Percentiles rank a stretch among this genome's conserved stretches.
Conservation (phyloP, 2,888 invertebrate species). For the Archaeoteleia sp. region DNA sequence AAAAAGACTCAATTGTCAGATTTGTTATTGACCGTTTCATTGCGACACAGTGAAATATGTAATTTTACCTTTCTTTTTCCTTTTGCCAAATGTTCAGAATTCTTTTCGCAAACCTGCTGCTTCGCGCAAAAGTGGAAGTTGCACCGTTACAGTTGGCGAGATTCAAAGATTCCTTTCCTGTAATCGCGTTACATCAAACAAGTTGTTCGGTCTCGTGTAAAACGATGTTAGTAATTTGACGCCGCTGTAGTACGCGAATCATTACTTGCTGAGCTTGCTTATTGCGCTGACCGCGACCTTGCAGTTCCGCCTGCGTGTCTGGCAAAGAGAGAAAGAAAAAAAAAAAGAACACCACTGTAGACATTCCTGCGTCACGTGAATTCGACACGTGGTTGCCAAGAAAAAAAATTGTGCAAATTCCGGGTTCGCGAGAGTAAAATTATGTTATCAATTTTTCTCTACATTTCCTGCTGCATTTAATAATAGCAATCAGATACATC, state of each 20-base stretch:
- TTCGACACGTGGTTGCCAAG: too few species aligned
- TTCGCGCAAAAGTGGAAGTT: constrained; percentile 30
- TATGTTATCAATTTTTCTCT: too few species aligned
- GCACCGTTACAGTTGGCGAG: constrained; percentile 1
- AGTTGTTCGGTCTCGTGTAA: constrained; percentile 16
- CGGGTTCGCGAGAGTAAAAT: too few species aligned
- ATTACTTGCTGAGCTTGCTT: constrained; percentile 48
- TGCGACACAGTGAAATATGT: constrained; percentile 5
- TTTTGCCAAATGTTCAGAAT: constrained; percentile 5
- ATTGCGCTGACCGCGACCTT: constrained; percentile 48
- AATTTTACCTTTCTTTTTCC: constrained; percentile 13
- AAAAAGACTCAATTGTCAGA: too few species aligned
- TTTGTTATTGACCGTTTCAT: constrained; percentile 7
- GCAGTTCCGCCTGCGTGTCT: constrained; percentile 60
- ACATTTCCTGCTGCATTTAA: too few species aligned
- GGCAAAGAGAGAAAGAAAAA: constrained; percentile 16
- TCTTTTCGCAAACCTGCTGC: constrained; percentile 13
- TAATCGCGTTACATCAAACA: too few species aligned
- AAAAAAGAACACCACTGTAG: constrained; percentile 3
- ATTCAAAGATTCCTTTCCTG: constrained; percentile 5
- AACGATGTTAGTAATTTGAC: constrained; percentile 20
- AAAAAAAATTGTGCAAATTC: too few species aligned
- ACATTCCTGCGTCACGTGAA: constrained; percentile 6
- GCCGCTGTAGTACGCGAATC: constrained; percentile 15
- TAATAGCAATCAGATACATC: too few species aligned